phyloP scores from a whole-genome alignment of 1,140 invertebrate species.

The Neodiprion pinetum region DNA sequence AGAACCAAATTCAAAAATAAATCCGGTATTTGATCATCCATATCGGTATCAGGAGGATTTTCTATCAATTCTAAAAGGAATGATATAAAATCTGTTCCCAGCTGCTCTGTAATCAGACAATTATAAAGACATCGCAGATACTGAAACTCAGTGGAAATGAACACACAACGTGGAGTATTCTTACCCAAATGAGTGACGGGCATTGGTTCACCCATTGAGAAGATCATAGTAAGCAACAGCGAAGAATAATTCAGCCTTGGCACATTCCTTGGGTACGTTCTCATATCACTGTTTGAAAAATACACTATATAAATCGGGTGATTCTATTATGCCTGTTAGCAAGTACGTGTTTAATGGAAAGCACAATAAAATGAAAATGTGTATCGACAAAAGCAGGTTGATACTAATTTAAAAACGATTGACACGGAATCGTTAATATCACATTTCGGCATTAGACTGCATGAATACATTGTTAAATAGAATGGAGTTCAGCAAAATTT shows the following conservation, averaged over 20 bases:
- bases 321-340: slow-evolving; percentile 11
- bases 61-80: slow-evolving; percentile 85
- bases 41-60: slow-evolving; percentile 75
- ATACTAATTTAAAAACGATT: no score
- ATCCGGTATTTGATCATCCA: slow-evolving; percentile 82
- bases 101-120: slow-evolving; percentile 69
- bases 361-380: background rate
- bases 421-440: no score
- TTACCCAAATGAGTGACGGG: slow-evolving; percentile 82
- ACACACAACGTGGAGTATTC: slow-evolving; percentile 26
- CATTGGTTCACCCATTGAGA: slow-evolving; percentile 88
- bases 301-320: slow-evolving; percentile 19
- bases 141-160: slow-evolving; percentile 12
- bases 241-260: slow-evolving; percentile 78
- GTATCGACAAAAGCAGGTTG: no score
- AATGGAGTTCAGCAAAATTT: no score
- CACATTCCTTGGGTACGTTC: slow-evolving; percentile 73
- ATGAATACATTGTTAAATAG: no score
- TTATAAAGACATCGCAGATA: slow-evolving; percentile 10
- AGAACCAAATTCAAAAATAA: slow-evolving; percentile 83
- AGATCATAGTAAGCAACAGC: slow-evolving; percentile 81
- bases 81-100: slow-evolving; percentile 80
- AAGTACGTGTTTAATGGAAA: slow-evolving; percentile 6
- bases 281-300: slow-evolving; percentile 69
- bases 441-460: no score